These are phyloP conservation scores for Mycogona germanica DNA, from an alignment of 2,888 invertebrate species.

Conservation along the genomic window DNA sequence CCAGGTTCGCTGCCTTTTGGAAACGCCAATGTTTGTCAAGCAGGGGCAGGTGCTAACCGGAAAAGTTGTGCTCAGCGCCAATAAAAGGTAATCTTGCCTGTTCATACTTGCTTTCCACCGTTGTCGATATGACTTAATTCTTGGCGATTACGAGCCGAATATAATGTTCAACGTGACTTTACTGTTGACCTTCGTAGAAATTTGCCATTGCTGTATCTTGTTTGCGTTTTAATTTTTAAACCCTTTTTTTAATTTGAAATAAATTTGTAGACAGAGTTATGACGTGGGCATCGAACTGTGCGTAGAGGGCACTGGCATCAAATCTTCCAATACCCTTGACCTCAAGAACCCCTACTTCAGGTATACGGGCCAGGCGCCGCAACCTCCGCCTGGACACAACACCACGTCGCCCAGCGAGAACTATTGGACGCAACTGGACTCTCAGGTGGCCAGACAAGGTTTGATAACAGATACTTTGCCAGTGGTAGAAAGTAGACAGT, in stretches of 20 bases:
- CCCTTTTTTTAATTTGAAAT: constrained; percentile 4
- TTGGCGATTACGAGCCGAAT: no score
- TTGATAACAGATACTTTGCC: no score
- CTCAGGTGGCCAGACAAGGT: constrained; percentile 43
- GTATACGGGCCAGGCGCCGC: constrained; percentile 84
- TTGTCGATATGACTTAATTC: no score
- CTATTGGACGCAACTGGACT: constrained; percentile 76
- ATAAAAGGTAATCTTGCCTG: constrained; percentile 69
- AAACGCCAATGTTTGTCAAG: constrained; percentile 86
- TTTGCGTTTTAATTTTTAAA: background rate
- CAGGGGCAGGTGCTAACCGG: constrained; percentile 85
- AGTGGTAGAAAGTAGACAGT: no score
- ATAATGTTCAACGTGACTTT: no score
- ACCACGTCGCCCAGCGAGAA: constrained; percentile 85
- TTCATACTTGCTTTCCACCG: no score
- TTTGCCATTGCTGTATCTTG: no score
- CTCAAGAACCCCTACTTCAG: constrained; percentile 98
- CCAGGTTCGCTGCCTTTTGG: constrained; percentile 88
- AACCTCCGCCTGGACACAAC: constrained; percentile 83
- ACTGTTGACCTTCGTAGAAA: no score
- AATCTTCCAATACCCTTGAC: constrained; percentile 84
- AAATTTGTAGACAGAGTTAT: constrained; percentile 71
- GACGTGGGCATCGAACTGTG: constrained; percentile 93
- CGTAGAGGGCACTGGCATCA: constrained; percentile 69
- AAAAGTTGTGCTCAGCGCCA: constrained; percentile 73